Evolutionary conservation across 2,888 invertebrate genomes (phyloP).

Genomic region (Choreutis nemorana): DNA sequence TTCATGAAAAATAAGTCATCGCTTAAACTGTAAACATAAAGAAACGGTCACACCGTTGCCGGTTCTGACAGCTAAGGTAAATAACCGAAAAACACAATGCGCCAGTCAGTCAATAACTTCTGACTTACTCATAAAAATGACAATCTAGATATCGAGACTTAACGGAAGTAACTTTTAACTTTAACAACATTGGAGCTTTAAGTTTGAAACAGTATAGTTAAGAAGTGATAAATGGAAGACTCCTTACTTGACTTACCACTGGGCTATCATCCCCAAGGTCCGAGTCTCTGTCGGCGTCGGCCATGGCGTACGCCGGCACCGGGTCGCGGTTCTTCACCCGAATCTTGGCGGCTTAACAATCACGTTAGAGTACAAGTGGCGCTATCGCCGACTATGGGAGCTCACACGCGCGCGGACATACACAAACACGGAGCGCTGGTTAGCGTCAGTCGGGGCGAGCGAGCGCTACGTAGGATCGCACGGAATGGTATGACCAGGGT

Average conservation of each 20-base stretch:
- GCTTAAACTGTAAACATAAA: too few relatives aligned
- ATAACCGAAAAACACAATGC: too few relatives aligned
- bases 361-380: constrained; percentile 33
- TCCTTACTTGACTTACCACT: constrained; percentile 70
- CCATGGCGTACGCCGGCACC: constrained; percentile 87
- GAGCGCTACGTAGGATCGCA: constrained; percentile 35
- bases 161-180: too few relatives aligned
- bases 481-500: constrained; percentile 39
- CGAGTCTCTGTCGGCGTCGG: constrained; percentile 72
- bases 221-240: too few relatives aligned
- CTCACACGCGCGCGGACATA: constrained; percentile 36
- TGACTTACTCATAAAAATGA: too few relatives aligned
- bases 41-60: too few relatives aligned
- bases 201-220: too few relatives aligned
- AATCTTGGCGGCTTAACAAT: constrained; percentile 74
- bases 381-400: constrained; percentile 7
- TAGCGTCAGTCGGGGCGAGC: constrained; percentile 16
- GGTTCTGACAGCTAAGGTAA: too few relatives aligned
- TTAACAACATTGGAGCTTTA: too few relatives aligned
- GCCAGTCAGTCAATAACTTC: too few relatives aligned
- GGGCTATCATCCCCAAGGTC: constrained; percentile 79
- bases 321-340: constrained; percentile 89
- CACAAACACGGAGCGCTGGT: constrained; percentile 24
- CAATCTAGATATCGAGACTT: too few relatives aligned
- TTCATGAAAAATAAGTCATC: too few relatives aligned